Evolutionary conservation across 1,140 invertebrate genomes (phyloP), one percentile per base, ranked within the genome.

Genomic region (Periplaneta americana): DNA sequence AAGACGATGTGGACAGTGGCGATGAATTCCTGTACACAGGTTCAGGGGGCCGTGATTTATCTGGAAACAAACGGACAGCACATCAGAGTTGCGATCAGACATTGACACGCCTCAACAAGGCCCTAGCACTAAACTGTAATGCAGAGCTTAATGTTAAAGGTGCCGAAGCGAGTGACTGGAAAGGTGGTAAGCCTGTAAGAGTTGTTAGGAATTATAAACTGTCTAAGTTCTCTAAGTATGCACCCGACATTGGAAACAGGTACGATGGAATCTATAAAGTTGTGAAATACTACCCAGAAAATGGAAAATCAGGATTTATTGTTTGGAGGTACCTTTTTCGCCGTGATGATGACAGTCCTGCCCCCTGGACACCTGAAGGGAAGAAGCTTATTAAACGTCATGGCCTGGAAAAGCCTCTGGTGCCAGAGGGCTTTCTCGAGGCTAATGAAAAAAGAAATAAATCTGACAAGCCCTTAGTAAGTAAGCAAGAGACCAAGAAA

Each of bases 11-110:
- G 32, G 96, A 98, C 87, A 90, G 95, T 84, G 96, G 96, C 0
- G 92, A 95, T 35, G 93, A 95, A 85, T 96, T 98, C 86, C 91
- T 92, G 1, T 97, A 97, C 85, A 97, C 95, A 5, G 96, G 95
- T 35, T 95, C 94, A 85, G 96, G 96, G 22, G 96, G 96, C 0
- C 87, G 95, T 78, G 94, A 97, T 87, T 89, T 96, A 8, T 94
- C 93, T 31, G 93, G 95, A n/a, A 96, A 96, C 86, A 96, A 96
- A 86, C 89, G 96, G 78, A 95, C 94, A 11, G 93, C 93, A 9
- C 92, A 91, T 83, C 96, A 97, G 86, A 95, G 94, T 82, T 94
- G 92, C 87, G 95, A 97, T 86, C 96, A 97, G 85, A 91, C 88
- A 34, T 89, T 97, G 9, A 96, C 93, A 1, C 88, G 93, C 81